Evolutionary conservation across 2,888 invertebrate genomes (phyloP).

Genomic region (Asteroscopus sphinx): DNA sequence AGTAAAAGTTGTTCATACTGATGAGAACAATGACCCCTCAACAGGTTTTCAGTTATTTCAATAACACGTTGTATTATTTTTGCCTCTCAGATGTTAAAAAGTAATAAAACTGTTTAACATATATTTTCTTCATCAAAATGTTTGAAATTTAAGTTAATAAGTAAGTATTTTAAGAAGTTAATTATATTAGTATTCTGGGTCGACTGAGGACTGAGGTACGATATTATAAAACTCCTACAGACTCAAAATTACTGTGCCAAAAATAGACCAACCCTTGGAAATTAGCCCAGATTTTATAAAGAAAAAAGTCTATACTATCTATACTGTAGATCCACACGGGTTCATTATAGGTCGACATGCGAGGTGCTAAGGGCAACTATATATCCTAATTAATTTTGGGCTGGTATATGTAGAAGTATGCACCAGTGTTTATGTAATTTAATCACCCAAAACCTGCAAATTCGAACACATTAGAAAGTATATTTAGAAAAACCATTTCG

Average conservation of each 20-base stretch:
- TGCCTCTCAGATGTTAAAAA: too few species aligned
- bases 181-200: slow-evolving; percentile 13
- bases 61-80: too few species aligned
- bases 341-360: slow-evolving; percentile 71
- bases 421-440: slow-evolving; percentile 78
- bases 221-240: slow-evolving; percentile 26
- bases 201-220: not conserved
- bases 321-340: slow-evolving; percentile 71
- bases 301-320: slow-evolving; percentile 60
- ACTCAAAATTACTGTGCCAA: slow-evolving; percentile 32
- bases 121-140: not conserved
- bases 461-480: slow-evolving; percentile 59
- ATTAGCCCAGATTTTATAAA: slow-evolving; percentile 41
- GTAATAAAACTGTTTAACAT: too few species aligned
- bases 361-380: slow-evolving; percentile 78
- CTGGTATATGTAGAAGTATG: slow-evolving; percentile 90
- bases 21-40: too few species aligned
- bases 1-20: too few species aligned
- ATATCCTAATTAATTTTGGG: slow-evolving; percentile 76
- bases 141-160: too few species aligned
- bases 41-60: too few species aligned
- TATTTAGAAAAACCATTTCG: slow-evolving; percentile 55
- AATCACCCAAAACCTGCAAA: slow-evolving; percentile 69
- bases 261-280: slow-evolving; percentile 33
- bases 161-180: slow-evolving; percentile 9